phyloP scores from a whole-genome alignment of 2,888 invertebrate genomes.

The Endotricha flammealis region DNA sequence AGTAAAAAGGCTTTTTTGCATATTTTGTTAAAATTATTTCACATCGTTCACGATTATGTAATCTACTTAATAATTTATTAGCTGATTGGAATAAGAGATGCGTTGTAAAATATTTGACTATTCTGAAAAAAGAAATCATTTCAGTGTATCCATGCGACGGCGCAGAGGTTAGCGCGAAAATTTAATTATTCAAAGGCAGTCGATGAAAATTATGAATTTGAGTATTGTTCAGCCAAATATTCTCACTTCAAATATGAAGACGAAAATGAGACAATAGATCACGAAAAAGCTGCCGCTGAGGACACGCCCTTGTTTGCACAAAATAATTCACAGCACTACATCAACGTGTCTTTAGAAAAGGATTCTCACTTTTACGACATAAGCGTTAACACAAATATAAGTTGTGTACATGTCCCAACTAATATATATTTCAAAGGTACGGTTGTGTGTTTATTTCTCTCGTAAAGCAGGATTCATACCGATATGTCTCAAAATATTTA shows the following conservation, averaged over 20 bases:
- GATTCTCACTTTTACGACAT: conserved; percentile 92
- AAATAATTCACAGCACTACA: conserved; percentile 56
- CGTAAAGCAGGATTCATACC: neutral
- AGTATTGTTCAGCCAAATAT: conserved; percentile 91
- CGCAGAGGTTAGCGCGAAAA: conserved; percentile 82
- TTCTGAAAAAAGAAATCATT: too few species aligned
- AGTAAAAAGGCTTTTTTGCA: too few species aligned
- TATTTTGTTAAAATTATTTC: too few species aligned
- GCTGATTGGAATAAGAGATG: too few species aligned
- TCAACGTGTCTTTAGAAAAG: conserved; percentile 79
- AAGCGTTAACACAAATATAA: conserved; percentile 86
- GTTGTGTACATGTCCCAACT: conserved; percentile 95
- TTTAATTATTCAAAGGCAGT: conserved; percentile 66
- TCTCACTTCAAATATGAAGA: conserved; percentile 68
- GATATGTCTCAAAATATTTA: conserved; percentile 7
- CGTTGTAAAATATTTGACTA: too few species aligned
- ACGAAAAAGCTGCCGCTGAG: conserved; percentile 11
- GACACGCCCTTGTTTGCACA: conserved; percentile 49
- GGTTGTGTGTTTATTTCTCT: conserved; percentile 3
- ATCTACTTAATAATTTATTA: too few species aligned
- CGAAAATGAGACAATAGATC: conserved; percentile 13
- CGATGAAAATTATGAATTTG: conserved; percentile 58
- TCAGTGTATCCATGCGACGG: conserved; percentile 86
- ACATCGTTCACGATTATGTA: too few species aligned
- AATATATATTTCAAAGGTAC: conserved; percentile 92